A percentile compares a stretch with the other conserved stretches of the same genome.
Evolutionary conservation across 2,888 invertebrate species (phyloP).

Genomic region (Clostera curtula): DNA sequence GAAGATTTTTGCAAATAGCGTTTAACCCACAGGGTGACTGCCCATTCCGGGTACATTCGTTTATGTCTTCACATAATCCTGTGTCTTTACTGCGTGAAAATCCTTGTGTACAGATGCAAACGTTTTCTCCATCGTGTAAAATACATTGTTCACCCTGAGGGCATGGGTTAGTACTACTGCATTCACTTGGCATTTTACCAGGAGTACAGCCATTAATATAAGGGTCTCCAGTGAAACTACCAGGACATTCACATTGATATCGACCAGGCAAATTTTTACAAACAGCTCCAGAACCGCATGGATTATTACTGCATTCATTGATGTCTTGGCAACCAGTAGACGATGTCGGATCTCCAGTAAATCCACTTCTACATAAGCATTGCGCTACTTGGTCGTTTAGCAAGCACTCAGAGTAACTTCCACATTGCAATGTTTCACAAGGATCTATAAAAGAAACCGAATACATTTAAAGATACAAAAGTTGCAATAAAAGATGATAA

Average conservation of each 20-base stretch:
- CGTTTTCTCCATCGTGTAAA: constrained; percentile 84
- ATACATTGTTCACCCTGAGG: constrained; percentile 91
- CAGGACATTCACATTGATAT: constrained; percentile 91
- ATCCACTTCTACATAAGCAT: constrained; percentile 89
- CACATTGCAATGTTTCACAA: constrained; percentile 89
- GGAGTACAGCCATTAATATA: constrained; percentile 85
- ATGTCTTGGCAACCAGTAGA: constrained; percentile 88
- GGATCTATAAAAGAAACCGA: constrained; percentile 79
- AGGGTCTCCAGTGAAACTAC: constrained; percentile 86
- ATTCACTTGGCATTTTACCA: constrained; percentile 78
- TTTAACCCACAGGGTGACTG: constrained; percentile 90
- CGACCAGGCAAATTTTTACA: constrained; percentile 92
- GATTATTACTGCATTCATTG: constrained; percentile 87
- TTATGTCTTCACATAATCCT: constrained; percentile 87
- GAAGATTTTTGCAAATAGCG: constrained; percentile 93
- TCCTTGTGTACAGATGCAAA: constrained; percentile 92
- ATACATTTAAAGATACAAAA: background rate
- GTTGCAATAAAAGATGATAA: constrained; percentile 3
- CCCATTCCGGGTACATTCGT: constrained; percentile 87
- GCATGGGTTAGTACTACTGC: constrained; percentile 85
- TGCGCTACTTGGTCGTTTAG: constrained; percentile 87
- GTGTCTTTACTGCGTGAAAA: constrained; percentile 84
- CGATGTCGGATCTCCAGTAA: constrained; percentile 79
- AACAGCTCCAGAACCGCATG: constrained; percentile 89
- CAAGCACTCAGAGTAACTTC: constrained; percentile 92